These are phyloP conservation scores for Sitta europaea DNA, from an alignment of 2,113 vertebrate genomes.

Conservation along the genomic window DNA sequence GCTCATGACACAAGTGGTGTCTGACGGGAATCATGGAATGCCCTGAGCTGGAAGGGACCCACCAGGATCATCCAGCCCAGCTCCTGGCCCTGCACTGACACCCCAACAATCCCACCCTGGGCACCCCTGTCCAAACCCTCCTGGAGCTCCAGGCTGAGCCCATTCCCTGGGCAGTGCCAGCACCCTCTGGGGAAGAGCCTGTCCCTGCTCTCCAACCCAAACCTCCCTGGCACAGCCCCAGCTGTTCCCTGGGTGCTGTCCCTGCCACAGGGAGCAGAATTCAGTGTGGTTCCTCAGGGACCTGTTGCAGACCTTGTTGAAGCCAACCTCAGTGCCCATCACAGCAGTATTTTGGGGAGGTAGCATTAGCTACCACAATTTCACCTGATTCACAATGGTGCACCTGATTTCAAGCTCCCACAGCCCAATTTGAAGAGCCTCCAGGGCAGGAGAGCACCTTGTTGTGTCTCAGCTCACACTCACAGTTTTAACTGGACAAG, in stretches of 20 bases:
- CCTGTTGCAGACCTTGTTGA: not conserved
- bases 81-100: rapidly evolving
- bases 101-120: not conserved
- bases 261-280: not conserved
- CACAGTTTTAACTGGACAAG: not conserved
- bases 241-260: rapidly evolving
- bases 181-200: not conserved
- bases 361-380: too few species aligned
- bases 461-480: not conserved
- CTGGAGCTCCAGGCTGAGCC: not conserved
- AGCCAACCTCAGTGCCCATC: not conserved
- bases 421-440: not conserved
- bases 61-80: rapidly evolving
- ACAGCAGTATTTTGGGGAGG: not conserved
- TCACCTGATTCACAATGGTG: too few species aligned
- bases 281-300: not conserved
- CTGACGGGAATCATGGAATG: not conserved
- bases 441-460: not conserved
- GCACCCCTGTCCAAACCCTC: not conserved
- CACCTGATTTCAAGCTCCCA: not conserved
- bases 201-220: rapidly evolving
- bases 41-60: rapidly evolving
- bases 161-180: not conserved
- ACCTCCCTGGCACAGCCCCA: not conserved
- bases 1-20: not conserved